Evolutionary conservation across 2,113 vertebrate genomes (phyloP).

Genomic region (Mesitornis unicolor): DNA sequence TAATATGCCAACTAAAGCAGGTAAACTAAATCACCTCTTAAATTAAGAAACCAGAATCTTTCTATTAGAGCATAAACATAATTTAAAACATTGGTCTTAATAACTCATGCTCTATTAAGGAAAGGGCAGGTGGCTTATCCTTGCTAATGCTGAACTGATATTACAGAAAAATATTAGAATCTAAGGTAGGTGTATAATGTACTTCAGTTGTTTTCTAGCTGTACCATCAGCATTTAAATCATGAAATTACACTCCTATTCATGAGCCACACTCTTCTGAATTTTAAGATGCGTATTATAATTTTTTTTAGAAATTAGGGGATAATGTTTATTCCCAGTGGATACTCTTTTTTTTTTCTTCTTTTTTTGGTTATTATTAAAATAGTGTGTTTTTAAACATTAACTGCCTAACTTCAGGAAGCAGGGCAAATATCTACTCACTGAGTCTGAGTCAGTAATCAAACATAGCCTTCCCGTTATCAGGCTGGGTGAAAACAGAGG

Average conservation of each 20-base stretch:
- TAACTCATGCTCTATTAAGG: slow-evolving; percentile 39
- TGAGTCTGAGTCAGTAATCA: not conserved
- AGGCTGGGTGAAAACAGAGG: not conserved
- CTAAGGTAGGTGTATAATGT: not conserved
- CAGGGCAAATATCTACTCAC: not conserved
- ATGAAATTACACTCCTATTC: slow-evolving; percentile 56
- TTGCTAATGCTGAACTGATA: slow-evolving; percentile 33
- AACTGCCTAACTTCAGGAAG: not conserved
- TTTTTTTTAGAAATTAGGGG: slow-evolving; percentile 50
- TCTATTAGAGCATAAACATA: slow-evolving; percentile 53
- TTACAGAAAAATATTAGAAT: slow-evolving; percentile 33
- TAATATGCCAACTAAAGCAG: slow-evolving; percentile 50
- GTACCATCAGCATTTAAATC: slow-evolving; percentile 34
- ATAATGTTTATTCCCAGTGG: not conserved
- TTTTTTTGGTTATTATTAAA: not conserved
- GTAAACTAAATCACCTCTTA: slow-evolving; percentile 56
- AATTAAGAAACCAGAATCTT: slow-evolving; percentile 56
- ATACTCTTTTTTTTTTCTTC: not conserved
- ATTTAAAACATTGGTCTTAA: slow-evolving; percentile 54
- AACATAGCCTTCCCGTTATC: not conserved
- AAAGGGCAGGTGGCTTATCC: slow-evolving; percentile 19
- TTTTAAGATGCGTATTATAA: slow-evolving; percentile 38
- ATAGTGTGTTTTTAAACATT: not conserved
- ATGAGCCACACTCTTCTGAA: slow-evolving; percentile 26
- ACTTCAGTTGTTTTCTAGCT: slow-evolving; percentile 43